Evolutionary conservation across 2,888 invertebrate genomes (phyloP).

Genomic region (Noctua pronuba): DNA sequence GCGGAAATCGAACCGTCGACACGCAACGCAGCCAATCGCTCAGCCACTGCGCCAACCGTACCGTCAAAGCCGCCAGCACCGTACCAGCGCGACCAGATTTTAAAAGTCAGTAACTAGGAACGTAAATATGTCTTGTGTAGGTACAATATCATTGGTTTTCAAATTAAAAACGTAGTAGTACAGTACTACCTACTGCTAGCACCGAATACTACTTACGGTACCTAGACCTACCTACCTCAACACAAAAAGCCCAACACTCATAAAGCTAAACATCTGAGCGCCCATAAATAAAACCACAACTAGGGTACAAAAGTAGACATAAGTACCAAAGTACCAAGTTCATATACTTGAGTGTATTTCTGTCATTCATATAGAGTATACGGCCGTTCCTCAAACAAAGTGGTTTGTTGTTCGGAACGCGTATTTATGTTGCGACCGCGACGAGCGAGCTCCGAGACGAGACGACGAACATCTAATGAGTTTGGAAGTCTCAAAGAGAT

Average conservation of each 20-base stretch:
- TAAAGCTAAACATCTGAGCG: slow-evolving; percentile 22
- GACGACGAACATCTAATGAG: slow-evolving; percentile 77
- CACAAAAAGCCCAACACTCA: slow-evolving; percentile 18
- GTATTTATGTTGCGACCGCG: slow-evolving; percentile 72
- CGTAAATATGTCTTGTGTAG: too few species aligned
- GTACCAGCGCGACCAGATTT: too few species aligned
- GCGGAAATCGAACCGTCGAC: too few species aligned
- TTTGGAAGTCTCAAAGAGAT: slow-evolving; percentile 74
- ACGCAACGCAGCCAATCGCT: too few species aligned
- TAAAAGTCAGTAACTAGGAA: too few species aligned
- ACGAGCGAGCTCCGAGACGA: slow-evolving; percentile 49
- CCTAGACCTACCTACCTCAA: not conserved
- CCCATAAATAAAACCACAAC: slow-evolving; percentile 51
- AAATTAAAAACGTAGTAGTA: too few species aligned
- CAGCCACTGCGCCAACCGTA: too few species aligned
- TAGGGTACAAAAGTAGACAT: slow-evolving; percentile 22
- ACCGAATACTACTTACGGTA: not conserved
- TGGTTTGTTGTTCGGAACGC: slow-evolving; percentile 62
- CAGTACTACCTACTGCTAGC: not conserved
- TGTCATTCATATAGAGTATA: slow-evolving; percentile 71
- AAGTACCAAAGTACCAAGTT: slow-evolving; percentile 52
- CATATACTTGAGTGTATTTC: slow-evolving; percentile 54
- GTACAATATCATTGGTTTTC: too few species aligned
- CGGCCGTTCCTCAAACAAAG: slow-evolving; percentile 77
- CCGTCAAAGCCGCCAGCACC: too few species aligned